Conservation (phyloP, 2,888 invertebrate species). For the Apocheima hispidaria region DNA sequence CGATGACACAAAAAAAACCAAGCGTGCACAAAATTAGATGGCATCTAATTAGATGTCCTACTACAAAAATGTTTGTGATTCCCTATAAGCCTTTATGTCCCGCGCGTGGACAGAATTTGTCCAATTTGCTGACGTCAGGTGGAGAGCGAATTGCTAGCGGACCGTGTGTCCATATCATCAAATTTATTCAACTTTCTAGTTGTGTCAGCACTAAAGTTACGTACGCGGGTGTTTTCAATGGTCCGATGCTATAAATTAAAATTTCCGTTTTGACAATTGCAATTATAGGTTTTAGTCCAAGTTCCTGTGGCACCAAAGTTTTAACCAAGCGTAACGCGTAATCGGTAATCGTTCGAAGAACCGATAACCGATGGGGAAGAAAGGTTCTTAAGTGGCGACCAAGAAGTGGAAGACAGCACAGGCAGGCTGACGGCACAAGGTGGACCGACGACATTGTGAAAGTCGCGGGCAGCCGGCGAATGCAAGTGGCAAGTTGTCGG, state of each 20-base stretch:
- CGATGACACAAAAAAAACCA: background rate
- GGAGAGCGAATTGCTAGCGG: constrained; percentile 38
- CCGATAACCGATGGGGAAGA: too few species aligned
- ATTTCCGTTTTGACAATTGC: constrained; percentile 6
- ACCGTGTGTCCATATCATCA: constrained; percentile 46
- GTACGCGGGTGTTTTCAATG: constrained; percentile 40
- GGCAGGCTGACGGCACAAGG: too few species aligned
- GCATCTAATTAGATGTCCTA: constrained; percentile 2
- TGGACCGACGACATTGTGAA: too few species aligned
- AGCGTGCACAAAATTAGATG: constrained; percentile 4
- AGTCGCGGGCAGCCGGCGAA: too few species aligned
- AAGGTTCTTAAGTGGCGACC: too few species aligned
- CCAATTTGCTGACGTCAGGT: constrained; percentile 45
- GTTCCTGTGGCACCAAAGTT: too few species aligned
- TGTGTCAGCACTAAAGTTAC: constrained; percentile 43
- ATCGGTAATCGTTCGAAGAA: too few species aligned
- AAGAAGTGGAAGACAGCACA: too few species aligned
- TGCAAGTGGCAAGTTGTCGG: too few species aligned
- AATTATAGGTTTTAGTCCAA: background rate
- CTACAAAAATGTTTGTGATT: constrained; percentile 16
- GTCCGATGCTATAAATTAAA: constrained; percentile 31
- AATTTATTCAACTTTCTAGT: constrained; percentile 47
- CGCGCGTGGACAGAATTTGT: constrained; percentile 40
- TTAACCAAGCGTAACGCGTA: too few species aligned
- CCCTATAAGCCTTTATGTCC: constrained; percentile 25